Percentiles rank a stretch among this genome's conserved stretches.
These are phyloP conservation scores for Pachypanchax playfairii DNA, from an alignment of 2,113 vertebrate species.

Conservation along the genomic window DNA sequence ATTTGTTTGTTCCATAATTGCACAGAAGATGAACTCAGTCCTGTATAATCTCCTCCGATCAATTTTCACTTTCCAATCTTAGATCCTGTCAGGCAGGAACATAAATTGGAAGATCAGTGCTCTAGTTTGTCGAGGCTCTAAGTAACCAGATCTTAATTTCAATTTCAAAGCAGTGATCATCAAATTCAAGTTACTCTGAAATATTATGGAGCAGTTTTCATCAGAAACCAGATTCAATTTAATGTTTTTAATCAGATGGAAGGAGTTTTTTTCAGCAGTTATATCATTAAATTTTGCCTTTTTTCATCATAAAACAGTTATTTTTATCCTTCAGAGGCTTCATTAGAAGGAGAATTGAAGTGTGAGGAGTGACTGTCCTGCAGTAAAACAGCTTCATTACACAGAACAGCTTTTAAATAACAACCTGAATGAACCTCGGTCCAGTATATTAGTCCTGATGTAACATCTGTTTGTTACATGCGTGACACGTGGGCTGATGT, in stretches of 20 bases:
- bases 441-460: constrained; percentile 12
- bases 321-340: constrained; percentile 34
- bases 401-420: constrained; percentile 39
- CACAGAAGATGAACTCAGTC: constrained; percentile 47
- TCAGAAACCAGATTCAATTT: background rate
- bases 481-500: too few species aligned
- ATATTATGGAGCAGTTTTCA: background rate
- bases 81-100: constrained; percentile 8
- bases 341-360: constrained; percentile 39
- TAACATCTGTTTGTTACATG: too few species aligned
- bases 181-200: constrained; percentile 1
- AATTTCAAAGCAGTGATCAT: background rate
- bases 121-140: constrained; percentile 11
- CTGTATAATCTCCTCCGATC: constrained; percentile 46
- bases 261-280: background rate
- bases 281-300: background rate
- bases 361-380: constrained; percentile 23
- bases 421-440: constrained; percentile 17
- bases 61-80: constrained; percentile 38
- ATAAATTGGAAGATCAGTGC: constrained; percentile 12
- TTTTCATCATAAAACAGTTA: constrained; percentile 20
- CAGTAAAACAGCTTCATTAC: constrained; percentile 44
- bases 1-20: constrained; percentile 61
- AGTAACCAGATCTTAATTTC: constrained; percentile 11
- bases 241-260: too few species aligned